A percentile compares a stretch with the other conserved stretches of the same genome.
phyloP scores from a whole-genome alignment of 2,113 vertebrate genomes.

The Thermophis baileyi region DNA sequence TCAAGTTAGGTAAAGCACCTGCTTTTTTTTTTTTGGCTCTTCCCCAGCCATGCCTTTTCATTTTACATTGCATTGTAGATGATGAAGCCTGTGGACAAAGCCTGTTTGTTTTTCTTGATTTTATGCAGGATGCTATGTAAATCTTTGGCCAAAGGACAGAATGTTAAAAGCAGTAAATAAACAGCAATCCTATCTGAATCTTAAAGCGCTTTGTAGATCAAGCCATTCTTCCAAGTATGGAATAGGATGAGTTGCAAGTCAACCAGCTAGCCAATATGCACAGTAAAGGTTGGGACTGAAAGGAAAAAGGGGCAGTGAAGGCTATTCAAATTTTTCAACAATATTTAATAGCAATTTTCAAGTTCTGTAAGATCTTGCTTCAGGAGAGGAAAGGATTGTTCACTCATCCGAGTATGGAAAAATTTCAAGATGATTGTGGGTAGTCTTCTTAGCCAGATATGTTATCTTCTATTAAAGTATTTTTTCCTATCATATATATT shows the following conservation, averaged over 20 bases:
- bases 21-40: neutral
- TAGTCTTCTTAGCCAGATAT: neutral
- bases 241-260: too few species aligned
- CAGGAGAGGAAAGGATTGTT: neutral
- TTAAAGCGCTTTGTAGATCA: neutral
- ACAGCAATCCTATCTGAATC: neutral
- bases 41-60: too few species aligned
- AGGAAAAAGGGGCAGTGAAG: neutral
- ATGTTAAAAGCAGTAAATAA: neutral
- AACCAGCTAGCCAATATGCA: neutral
- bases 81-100: neutral
- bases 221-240: neutral
- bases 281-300: neutral
- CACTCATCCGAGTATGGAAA: neutral
- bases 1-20: neutral
- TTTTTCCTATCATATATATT: neutral
- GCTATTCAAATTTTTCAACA: neutral
- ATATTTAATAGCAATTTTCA: neutral
- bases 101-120: neutral
- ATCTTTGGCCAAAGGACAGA: neutral
- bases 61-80: neutral
- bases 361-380: neutral
- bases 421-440: neutral
- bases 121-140: neutral
- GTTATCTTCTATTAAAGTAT: neutral